Base-by-base conservation (phyloP, 1,140 invertebrate species). In the Tetramorium alpestre region DNA sequence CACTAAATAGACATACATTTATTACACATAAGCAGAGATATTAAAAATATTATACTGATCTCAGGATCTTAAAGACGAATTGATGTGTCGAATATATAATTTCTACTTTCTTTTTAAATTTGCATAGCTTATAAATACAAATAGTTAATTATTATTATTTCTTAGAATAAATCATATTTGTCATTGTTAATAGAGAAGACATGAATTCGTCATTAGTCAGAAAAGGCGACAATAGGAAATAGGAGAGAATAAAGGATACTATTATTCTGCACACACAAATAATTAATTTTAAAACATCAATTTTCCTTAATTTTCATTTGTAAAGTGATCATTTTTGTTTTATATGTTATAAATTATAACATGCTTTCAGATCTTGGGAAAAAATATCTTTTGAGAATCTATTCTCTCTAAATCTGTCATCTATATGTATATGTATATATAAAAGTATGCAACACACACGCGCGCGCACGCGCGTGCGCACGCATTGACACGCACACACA, bases 241-340 rank as follows among this genome's bases (percentile, higher is more conserved):
- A 89, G 89, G 87, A 56, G 49, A 88, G 62, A 90, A 84, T 85
- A 89, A 87, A 92, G 6, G 2, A 69, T 25, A 93, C 89, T 90
- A 91, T 89, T 93, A 91, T 89, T 88, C 92, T 93, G 92, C 81
- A 92, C 92, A 92, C 85, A 92, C 85, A 75, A 87, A 84, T 87
- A 25, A 62, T 86, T n/a, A 54, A 33, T 33, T 33, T 33, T 84
- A 85, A 3, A 7, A 54, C 18, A 41, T 70, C 25, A 78, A 85
- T 60, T 64, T 44, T n/a, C 64, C 75, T 85, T 75, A 65, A 86
- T 58, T 85, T 87, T 77, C 85, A 41, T 69, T 69, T 70, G 11
- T 81, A n/a, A 69, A 44, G 22, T 44, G 1, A 81, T 81, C 28
- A 81, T 81, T 81, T 18, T 67, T 44, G 22, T 70, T 69, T 69